Conservation (phyloP, 2,113 vertebrate species). For the Hippocampus mohnikei region DNA sequence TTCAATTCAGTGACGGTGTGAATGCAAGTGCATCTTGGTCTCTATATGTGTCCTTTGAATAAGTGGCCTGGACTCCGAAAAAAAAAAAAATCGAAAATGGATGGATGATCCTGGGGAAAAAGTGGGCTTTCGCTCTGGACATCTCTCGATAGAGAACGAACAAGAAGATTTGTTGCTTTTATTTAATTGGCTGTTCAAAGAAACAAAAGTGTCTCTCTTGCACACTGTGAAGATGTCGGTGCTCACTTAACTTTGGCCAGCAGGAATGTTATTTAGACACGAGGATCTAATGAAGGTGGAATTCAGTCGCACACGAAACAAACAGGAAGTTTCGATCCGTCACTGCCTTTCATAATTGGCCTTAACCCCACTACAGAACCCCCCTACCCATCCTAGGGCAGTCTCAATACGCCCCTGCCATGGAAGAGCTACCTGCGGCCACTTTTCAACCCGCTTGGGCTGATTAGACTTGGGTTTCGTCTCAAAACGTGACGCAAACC, state of each 20-base stretch:
- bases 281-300: constrained; percentile 27
- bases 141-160: background rate
- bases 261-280: constrained; percentile 10
- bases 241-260: constrained; percentile 16
- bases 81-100: no score
- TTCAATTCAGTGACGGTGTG: background rate
- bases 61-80: no score
- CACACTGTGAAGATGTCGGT: constrained; percentile 19
- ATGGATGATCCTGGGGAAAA: no score
- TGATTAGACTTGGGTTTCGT: constrained; percentile 69
- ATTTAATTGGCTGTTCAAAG: background rate
- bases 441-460: constrained; percentile 64
- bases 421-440: constrained; percentile 57
- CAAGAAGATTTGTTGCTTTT: background rate
- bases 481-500: constrained; percentile 58
- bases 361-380: background rate
- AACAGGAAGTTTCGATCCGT: constrained; percentile 28
- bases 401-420: constrained; percentile 22
- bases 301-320: constrained; percentile 30
- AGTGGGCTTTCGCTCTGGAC: no score
- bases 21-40: no score
- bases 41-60: no score
- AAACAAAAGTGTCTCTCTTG: constrained; percentile 18
- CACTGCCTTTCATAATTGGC: constrained; percentile 49
- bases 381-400: constrained; percentile 27